Evolutionary conservation across 2,113 vertebrate genomes (phyloP), one percentile per base, ranked within the genome.

Genomic region (Archocentrus centrarchus): DNA sequence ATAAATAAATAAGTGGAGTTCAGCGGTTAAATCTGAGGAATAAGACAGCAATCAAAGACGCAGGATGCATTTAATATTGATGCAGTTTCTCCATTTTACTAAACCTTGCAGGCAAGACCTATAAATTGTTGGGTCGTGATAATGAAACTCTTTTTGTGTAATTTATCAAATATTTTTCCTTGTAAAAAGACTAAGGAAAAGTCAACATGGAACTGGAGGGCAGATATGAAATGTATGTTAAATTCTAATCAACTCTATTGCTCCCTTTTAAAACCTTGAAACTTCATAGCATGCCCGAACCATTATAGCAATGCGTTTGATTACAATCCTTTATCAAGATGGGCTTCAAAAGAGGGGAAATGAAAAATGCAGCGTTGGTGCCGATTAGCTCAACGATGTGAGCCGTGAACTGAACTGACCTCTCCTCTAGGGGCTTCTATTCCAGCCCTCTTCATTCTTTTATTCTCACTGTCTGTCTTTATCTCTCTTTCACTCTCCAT

Each of bases 341-440:
- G 50, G 70, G 30, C 63, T 59, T 82, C 85, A 80, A 88, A 88
- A 87, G 64, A 62, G 66, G 64, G 81, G 81, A 88, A 88, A 87
- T 79, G 15, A 82, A 73, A 39, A 93, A 77, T 57, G 57, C 59
- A 24, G 57, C n/a, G 50, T 82, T 66, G 76, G 63, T 86, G 83
- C 20, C 41, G 63, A 86, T 92, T 85, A 92, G 63, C 84, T 88
- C 64, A 83, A 41, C 89, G 84, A 84, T 86, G 87, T 85, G 84
- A 93, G 93, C 93, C 83, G 81, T 89, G 77, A 88, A 90, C 20
- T 17, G 63, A 80, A 80, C 62, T 73, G 79, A 78, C 77, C 87
- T 88, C 68, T 80, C 35, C 68, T 87, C 84, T n/a, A 37, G 61
- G 81, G 77, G 77, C 79, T 57, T 79, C 35, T 57, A 5, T 44